Conservation (phyloP, 1,140 invertebrate species). For the Hormaphis cornu region DNA sequence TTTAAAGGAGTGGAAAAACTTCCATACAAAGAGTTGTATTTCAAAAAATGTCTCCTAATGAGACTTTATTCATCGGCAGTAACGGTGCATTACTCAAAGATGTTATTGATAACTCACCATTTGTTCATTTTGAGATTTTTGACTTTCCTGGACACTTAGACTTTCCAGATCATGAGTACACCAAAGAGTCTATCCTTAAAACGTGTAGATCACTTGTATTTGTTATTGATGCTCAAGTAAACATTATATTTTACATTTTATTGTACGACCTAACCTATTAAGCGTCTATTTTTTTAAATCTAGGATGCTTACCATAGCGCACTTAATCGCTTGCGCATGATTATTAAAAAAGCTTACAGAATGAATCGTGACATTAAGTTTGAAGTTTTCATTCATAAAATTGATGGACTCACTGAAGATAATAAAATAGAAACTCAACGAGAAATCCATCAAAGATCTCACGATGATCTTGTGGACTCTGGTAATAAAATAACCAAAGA, state of each 20-base stretch:
- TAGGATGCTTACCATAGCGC: constrained; percentile 96
- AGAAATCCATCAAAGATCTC: constrained; percentile 94
- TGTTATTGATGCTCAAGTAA: constrained; percentile 96
- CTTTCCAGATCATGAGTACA: constrained; percentile 92
- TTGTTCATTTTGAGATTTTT: constrained; percentile 99
- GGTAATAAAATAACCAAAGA: constrained; percentile 49
- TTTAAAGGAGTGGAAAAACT: constrained; percentile 92
- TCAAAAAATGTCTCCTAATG: constrained; percentile 99
- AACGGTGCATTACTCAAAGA: constrained; percentile 98
- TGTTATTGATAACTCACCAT: constrained; percentile 92
- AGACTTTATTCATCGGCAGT: constrained; percentile 97
- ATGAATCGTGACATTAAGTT: constrained; percentile 95
- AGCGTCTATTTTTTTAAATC: neutral
- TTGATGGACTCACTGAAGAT: constrained; percentile 96
- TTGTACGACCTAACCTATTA: neutral
- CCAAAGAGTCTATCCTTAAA: constrained; percentile 90
- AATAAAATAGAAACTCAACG: constrained; percentile 97
- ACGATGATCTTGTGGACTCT: constrained; percentile 84
- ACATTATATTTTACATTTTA: constrained; percentile 4
- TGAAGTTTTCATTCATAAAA: constrained; percentile 98
- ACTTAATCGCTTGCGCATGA: constrained; percentile 79
- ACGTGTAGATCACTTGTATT: constrained; percentile 94
- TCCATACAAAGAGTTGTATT: constrained; percentile 99
- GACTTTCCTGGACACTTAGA: constrained; percentile 99
- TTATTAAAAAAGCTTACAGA: constrained; percentile 90